Percentiles rank a stretch among this genome's conserved stretches.
Conservation (phyloP, 2,888 invertebrate genomes). For the Antheraea yamamai region DNA sequence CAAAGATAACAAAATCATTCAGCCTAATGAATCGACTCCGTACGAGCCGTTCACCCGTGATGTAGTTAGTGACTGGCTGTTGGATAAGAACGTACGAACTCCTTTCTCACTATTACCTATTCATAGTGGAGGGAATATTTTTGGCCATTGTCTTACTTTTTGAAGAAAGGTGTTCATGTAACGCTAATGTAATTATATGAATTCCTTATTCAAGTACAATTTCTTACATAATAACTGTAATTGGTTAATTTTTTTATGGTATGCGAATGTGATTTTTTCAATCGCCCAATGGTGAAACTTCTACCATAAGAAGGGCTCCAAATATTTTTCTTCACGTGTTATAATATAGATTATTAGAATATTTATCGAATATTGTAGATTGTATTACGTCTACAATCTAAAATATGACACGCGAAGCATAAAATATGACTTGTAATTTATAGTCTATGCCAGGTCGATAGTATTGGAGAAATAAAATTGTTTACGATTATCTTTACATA, state of each 20-base stretch:
- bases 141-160: neutral
- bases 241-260: neutral
- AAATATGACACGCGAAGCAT: no score
- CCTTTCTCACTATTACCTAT: slow-evolving; percentile 13
- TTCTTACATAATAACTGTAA: neutral
- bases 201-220: neutral
- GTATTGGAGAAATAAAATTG: no score
- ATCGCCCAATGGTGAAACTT: no score
- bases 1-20: slow-evolving; percentile 11
- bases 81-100: neutral
- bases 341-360: no score
- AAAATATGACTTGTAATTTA: no score
- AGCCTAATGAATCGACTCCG: slow-evolving; percentile 14
- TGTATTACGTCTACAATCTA: no score
- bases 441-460: no score
- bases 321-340: no score
- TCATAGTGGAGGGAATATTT: slow-evolving; percentile 17
- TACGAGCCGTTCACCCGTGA: slow-evolving; percentile 18
- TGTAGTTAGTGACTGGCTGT: slow-evolving; percentile 20
- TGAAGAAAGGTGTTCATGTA: slow-evolving; percentile 12
- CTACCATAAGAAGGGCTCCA: no score
- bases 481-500: no score
- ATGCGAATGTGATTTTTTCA: neutral
- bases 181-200: neutral
- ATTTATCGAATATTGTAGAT: no score